Conservation (phyloP, 2,888 invertebrate genomes). For the Meteorus colon region DNA sequence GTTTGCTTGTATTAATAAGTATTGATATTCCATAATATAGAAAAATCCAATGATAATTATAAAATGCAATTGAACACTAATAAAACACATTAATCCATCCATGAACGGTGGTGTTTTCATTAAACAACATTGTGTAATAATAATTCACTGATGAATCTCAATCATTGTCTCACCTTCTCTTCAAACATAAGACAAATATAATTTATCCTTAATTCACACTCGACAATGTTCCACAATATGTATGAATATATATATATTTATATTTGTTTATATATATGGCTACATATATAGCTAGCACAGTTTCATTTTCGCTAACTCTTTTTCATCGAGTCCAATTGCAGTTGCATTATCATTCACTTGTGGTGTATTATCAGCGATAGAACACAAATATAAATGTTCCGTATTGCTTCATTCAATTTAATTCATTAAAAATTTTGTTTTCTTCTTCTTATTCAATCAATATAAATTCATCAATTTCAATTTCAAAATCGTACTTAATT, state of each 20-base stretch:
- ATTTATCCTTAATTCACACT: slow-evolving; percentile 19
- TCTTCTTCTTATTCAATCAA: neutral
- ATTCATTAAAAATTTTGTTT: neutral
- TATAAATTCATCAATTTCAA: neutral
- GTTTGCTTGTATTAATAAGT: neutral
- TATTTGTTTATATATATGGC: neutral
- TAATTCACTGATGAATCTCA: neutral
- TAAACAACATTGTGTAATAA: neutral
- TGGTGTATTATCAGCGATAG: neutral
- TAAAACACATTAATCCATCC: neutral
- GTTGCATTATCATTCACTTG: neutral
- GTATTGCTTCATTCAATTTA: neutral
- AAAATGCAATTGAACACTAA: neutral
- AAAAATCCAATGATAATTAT: too few species aligned
- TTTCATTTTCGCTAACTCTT: neutral
- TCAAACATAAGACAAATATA: slow-evolving; percentile 14
- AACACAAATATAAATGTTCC: neutral
- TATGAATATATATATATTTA: neutral
- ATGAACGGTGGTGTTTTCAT: neutral
- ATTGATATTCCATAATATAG: neutral
- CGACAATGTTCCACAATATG: neutral
- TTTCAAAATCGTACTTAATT: neutral
- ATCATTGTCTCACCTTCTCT: slow-evolving; percentile 18
- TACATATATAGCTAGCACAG: slow-evolving; percentile 1
- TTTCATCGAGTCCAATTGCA: slow-evolving; percentile 2